These are phyloP conservation scores for Lacerta bilineata DNA, from an alignment of 2,797 vertebrate genomes.

Conservation along the genomic window DNA sequence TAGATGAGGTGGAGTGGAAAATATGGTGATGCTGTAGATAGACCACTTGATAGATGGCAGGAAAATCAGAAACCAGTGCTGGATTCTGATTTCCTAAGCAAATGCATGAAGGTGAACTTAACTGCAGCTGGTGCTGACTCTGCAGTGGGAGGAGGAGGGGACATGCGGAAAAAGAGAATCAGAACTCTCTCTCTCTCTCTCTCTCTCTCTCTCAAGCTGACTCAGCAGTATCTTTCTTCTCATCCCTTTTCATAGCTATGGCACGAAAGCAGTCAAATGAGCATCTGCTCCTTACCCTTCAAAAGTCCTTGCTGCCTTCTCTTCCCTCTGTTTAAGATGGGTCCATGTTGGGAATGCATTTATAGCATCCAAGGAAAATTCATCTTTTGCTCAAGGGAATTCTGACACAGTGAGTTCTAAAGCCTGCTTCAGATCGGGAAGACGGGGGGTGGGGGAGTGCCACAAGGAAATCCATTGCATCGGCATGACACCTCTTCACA, in stretches of 20 bases:
- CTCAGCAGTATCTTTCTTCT: constrained; percentile 36
- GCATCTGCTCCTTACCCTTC: constrained; percentile 28
- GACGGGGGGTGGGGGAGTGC: not conserved
- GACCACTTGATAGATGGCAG: not conserved
- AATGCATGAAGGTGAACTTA: constrained; percentile 38
- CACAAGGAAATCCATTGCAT: too few relatives aligned
- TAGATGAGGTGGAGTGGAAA: not conserved
- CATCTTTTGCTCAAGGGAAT: not conserved
- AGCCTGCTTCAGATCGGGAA: not conserved
- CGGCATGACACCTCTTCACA: not conserved
- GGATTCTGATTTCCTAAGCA: constrained; percentile 1
- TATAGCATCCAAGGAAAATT: not conserved
- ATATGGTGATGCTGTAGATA: not conserved
- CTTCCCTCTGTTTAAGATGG: not conserved
- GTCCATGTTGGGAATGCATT: not conserved
- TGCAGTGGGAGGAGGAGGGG: constrained; percentile 2
- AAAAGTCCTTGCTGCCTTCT: constrained; percentile 25
- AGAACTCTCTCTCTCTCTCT: constrained; percentile 1
- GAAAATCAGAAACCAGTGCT: not conserved
- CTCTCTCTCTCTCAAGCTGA: constrained; percentile 21
- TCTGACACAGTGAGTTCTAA: not conserved
- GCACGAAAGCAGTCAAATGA: not conserved
- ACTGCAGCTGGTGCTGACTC: constrained; percentile 37
- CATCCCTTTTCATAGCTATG: constrained; percentile 19
- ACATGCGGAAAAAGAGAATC: constrained; percentile 13